Percentiles rank a stretch among this genome's conserved stretches.
Evolutionary conservation across 1,140 invertebrate species (phyloP).

Genomic region (Nebria ingens): DNA sequence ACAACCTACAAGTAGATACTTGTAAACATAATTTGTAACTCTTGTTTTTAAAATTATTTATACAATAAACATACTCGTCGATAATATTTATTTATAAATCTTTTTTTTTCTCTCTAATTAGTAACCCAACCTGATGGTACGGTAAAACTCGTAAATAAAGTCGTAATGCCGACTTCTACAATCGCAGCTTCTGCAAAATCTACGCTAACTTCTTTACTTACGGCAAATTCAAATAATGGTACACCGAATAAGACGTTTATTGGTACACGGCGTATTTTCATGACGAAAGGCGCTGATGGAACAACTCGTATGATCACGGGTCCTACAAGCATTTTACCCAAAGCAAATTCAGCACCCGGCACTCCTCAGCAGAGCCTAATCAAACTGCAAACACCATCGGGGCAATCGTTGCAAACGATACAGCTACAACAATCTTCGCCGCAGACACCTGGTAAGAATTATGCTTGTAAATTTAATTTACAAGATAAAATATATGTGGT

Average conservation of each 20-base stretch:
- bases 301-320: conserved; percentile 61
- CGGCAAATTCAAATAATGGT: conserved; percentile 41
- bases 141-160: conserved; percentile 49
- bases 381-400: conserved; percentile 26
- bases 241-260: conserved; percentile 54
- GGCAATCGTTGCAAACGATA: conserved; percentile 19
- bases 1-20: background rate
- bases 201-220: conserved; percentile 55
- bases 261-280: conserved; percentile 61
- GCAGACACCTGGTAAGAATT: conserved; percentile 17
- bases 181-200: conserved; percentile 49
- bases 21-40: conserved; percentile 14
- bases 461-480: background rate
- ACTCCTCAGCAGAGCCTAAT: conserved; percentile 26
- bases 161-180: conserved; percentile 44
- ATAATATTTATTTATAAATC: too few relatives aligned
- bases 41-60: conserved; percentile 15
- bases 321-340: conserved; percentile 43
- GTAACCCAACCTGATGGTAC: conserved; percentile 40
- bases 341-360: conserved; percentile 25
- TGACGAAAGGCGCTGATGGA: conserved; percentile 71
- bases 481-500: background rate
- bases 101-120: too few relatives aligned
- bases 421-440: conserved; percentile 19
- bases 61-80: background rate